A percentile compares a stretch with the other conserved stretches of the same genome.
Conservation (phyloP, 2,113 vertebrate species). For the Saccopteryx leptura region DNA sequence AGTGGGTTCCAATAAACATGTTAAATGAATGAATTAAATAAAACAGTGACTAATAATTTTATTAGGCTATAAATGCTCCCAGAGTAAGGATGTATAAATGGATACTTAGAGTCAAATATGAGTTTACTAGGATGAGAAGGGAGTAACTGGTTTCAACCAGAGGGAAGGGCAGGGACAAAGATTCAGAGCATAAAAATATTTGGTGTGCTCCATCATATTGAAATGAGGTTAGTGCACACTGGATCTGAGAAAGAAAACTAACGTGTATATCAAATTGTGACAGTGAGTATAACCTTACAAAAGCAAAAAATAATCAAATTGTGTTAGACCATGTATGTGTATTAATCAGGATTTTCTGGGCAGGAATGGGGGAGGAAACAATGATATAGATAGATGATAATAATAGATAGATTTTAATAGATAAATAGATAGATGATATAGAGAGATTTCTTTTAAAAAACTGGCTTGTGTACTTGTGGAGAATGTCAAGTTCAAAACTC, state of each 20-base stretch:
- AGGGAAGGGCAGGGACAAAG: not conserved
- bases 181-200: not conserved
- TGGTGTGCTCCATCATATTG: not conserved
- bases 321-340: not conserved
- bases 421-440: not conserved
- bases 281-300: not conserved
- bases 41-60: not conserved
- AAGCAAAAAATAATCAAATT: slow-evolving; percentile 34
- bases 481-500: not conserved
- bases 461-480: not conserved
- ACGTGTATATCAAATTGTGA: not conserved
- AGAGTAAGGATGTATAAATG: not conserved
- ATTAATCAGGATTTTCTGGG: not conserved
- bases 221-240: not conserved
- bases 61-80: not conserved
- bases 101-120: not conserved
- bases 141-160: not conserved
- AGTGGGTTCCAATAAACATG: not conserved
- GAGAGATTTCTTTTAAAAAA: slow-evolving; percentile 9
- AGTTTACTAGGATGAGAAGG: not conserved
- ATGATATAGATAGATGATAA: not conserved
- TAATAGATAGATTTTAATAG: not conserved
- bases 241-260: not conserved
- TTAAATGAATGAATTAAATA: not conserved
- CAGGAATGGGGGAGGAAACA: not conserved